Percentiles rank a stretch among this genome's conserved stretches.
phyloP scores from a whole-genome alignment of 2,888 invertebrate genomes.

The Cephus pulcher region DNA sequence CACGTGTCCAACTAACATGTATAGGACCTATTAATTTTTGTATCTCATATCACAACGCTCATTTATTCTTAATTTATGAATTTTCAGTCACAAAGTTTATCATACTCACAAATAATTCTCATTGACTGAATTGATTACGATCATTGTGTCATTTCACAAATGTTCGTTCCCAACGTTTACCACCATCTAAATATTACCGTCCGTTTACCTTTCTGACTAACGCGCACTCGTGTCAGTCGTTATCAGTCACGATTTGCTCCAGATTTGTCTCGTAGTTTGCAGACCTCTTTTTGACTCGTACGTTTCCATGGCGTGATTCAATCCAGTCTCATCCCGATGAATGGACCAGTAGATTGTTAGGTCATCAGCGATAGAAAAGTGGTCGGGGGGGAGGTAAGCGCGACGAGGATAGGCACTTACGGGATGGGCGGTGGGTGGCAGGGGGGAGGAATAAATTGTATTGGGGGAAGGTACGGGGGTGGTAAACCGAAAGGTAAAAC shows the following conservation, averaged over 20 bases:
- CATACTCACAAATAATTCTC: neutral
- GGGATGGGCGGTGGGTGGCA: neutral
- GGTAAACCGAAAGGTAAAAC: neutral
- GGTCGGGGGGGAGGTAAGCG: conserved; percentile 16
- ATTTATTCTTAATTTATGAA: too few species aligned
- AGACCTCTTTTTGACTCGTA: conserved; percentile 18
- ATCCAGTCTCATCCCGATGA: conserved; percentile 33
- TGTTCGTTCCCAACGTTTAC: neutral
- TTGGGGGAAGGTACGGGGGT: neutral
- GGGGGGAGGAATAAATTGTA: neutral
- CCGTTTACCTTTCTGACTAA: neutral
- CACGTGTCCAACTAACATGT: too few species aligned
- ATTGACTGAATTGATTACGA: neutral
- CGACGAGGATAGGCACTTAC: neutral
- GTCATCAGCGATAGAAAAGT: conserved; percentile 31
- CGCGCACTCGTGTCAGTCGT: neutral
- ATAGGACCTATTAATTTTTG: too few species aligned
- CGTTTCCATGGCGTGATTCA: conserved; percentile 36
- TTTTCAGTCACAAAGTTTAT: too few species aligned
- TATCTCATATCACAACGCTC: too few species aligned
- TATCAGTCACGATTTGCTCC: neutral
- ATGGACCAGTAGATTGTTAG: conserved; percentile 35
- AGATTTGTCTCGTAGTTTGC: neutral
- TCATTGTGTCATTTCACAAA: neutral
- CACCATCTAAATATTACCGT: neutral